Base-by-base conservation (phyloP, 2,113 vertebrate genomes). In the Carassius auratus region DNA sequence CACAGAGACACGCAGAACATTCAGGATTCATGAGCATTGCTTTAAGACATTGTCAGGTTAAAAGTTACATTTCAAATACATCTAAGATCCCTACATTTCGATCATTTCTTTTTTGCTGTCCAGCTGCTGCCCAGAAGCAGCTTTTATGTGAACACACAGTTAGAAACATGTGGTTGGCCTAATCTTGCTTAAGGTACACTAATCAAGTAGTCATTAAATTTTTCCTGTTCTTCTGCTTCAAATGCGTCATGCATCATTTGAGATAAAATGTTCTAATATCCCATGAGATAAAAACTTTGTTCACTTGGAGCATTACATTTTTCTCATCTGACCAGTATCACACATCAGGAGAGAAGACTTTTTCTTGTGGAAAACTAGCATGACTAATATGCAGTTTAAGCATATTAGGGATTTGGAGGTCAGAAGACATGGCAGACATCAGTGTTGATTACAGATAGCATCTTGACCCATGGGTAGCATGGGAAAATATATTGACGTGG, bases 331-430 rank as follows among this genome's bases (percentile, higher is more conserved):
- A 71, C 68, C 68, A 73, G 69, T 73, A 5, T 73, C 4, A 5
- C 69, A 45, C 69, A 52, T 55, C 48, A 55, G 23, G 5, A 52
- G n/a, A 64, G 57, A 14, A 33, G n/a, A 38, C n/a, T 87, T 69
- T 15, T n/a, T 55, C 8, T 50, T 52, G 50, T 5, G 3, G 15
- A 42, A 57, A 71, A 68, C 66, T 55, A 80, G 64, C 59, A 74
- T 64, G 55, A 57, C 38, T 85, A 74, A 89, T 86, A 50, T 71
- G 45, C 84, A 15, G 21, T 79, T 84, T 66, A 85, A 83, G 62
- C 66, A 30, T 30, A 30, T 8, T 30, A 83, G 64, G 62, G 75
- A 86, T 88, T 85, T 23, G 48, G 62, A 73, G 73, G 84, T 73
- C 69, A 36, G 45, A 12, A 48, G 36, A 8, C 69, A 26, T n/a